These are phyloP conservation scores for Lutraria rhynchaena DNA, from an alignment of 1,140 invertebrate species.

Conservation along the genomic window DNA sequence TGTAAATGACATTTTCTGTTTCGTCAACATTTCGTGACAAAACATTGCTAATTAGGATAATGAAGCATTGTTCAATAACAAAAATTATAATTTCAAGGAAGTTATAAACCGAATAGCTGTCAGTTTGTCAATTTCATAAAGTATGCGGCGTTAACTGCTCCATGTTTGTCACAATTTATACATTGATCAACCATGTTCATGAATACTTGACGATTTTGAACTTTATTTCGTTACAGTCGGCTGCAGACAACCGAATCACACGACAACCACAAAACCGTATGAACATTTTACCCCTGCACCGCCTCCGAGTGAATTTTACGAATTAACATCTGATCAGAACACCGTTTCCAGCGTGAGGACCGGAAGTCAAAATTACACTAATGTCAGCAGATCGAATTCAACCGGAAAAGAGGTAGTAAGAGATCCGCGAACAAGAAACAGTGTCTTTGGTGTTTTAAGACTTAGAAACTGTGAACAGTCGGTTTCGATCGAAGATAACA, in stretches of 20 bases:
- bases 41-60: neutral
- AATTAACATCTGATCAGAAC: neutral
- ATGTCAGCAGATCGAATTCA: neutral
- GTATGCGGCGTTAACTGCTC: neutral
- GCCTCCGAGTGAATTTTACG: constrained; percentile 7
- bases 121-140: neutral
- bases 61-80: neutral
- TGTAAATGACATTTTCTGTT: too few species aligned
- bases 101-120: too few species aligned
- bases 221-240: constrained; percentile 31
- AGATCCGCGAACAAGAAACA: constrained; percentile 4
- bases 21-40: too few species aligned
- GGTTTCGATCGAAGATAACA: neutral
- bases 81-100: too few species aligned
- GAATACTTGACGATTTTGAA: neutral
- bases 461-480: neutral
- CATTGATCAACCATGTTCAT: neutral
- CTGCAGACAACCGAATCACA: constrained; percentile 1
- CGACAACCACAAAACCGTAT: constrained; percentile 17
- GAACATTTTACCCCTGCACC: constrained; percentile 13
- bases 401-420: neutral
- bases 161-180: neutral
- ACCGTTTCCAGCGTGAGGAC: constrained; percentile 14
- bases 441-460: constrained; percentile 35
- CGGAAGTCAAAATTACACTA: neutral